Conservation (phyloP, 2,888 invertebrate species). For the Drosophila mulleri region DNA sequence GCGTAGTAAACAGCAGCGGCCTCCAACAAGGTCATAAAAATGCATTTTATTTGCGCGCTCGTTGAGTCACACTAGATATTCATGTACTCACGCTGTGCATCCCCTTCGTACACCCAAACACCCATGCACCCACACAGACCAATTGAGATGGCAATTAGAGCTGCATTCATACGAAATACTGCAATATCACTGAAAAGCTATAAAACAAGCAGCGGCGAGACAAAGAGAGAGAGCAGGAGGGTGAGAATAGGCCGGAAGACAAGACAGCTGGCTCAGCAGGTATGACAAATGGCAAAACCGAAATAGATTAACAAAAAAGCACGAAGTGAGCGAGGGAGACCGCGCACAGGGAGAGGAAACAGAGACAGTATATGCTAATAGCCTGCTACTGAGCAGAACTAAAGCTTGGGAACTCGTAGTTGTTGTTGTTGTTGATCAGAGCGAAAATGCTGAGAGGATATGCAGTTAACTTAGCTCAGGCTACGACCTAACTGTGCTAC, state of each 20-base stretch:
- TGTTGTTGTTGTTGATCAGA: neutral
- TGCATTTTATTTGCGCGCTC: slow-evolving; percentile 33
- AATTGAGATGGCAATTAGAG: slow-evolving; percentile 48
- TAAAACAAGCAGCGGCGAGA: neutral
- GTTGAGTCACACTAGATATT: slow-evolving; percentile 29
- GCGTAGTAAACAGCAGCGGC: slow-evolving; percentile 25
- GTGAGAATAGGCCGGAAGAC: neutral
- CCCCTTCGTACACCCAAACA: neutral
- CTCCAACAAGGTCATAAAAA: slow-evolving; percentile 47
- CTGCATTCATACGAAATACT: slow-evolving; percentile 44
- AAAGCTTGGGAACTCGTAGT: neutral
- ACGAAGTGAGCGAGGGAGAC: neutral
- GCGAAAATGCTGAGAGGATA: neutral
- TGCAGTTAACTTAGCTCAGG: neutral
- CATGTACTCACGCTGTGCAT: slow-evolving; percentile 6
- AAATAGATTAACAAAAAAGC: slow-evolving; percentile 4
- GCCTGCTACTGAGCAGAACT: neutral
- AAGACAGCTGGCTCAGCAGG: slow-evolving; percentile 7
- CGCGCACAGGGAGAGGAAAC: too few species aligned
- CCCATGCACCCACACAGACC: slow-evolving; percentile 6
- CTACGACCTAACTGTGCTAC: slow-evolving; percentile 1
- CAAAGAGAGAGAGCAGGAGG: neutral
- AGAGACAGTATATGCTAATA: neutral
- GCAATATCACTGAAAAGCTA: slow-evolving; percentile 30
- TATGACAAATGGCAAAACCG: slow-evolving; percentile 15